These are phyloP conservation scores for Phataginus tetradactyla DNA, from an alignment of 2,797 vertebrate species.

Conservation along the genomic window DNA sequence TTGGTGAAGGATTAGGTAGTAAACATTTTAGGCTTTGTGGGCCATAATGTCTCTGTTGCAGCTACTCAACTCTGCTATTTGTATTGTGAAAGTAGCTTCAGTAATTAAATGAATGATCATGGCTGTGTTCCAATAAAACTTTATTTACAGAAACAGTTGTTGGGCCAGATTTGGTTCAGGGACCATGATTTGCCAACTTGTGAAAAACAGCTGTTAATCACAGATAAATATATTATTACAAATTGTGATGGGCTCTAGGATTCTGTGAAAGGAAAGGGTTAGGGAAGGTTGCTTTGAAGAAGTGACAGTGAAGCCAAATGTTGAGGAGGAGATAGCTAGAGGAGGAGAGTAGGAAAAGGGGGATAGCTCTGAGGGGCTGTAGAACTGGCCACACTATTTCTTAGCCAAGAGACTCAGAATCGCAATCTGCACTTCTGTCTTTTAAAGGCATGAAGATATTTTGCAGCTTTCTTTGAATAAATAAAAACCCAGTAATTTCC, in stretches of 20 bases:
- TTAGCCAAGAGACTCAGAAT: neutral
- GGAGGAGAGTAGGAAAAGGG: neutral
- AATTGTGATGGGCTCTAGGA: neutral
- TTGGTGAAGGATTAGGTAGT: neutral
- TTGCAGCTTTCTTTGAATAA: neutral
- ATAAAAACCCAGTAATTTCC: neutral
- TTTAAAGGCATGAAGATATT: neutral
- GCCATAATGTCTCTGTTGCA: neutral
- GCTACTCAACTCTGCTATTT: neutral
- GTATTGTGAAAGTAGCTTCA: neutral
- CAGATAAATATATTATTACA: neutral
- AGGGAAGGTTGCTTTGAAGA: neutral
- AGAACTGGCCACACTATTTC: neutral
- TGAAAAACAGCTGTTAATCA: neutral
- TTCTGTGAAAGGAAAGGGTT: neutral
- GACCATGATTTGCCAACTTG: neutral
- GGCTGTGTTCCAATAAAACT: neutral
- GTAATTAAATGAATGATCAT: neutral
- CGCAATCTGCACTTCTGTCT: neutral
- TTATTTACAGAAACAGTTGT: neutral
- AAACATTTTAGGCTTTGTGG: neutral
- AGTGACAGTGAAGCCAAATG: neutral
- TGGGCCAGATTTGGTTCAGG: neutral
- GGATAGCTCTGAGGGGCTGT: fast-evolving
- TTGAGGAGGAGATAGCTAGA: neutral